A percentile compares a stretch with the other conserved stretches of the same genome.
Evolutionary conservation across 1,140 invertebrate species (phyloP).

Genomic region (Pogonus chalceus): DNA sequence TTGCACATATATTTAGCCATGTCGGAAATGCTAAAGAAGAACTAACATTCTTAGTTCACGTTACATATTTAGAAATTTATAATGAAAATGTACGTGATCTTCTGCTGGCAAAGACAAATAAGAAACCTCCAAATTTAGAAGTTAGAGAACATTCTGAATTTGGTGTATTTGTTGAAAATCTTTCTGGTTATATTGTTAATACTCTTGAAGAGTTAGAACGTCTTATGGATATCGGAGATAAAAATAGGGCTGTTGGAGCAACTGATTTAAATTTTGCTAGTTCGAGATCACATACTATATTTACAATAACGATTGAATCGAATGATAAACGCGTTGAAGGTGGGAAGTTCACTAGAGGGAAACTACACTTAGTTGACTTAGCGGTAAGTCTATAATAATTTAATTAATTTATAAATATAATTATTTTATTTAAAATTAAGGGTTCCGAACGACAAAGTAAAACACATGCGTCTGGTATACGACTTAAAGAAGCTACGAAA

Average conservation of each 20-base stretch:
- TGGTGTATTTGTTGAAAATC: constrained; percentile 85
- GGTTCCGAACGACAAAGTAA: constrained; percentile 84
- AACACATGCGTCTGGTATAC: constrained; percentile 79
- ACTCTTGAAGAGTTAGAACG: constrained; percentile 64
- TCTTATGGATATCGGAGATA: constrained; percentile 76
- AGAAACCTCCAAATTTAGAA: constrained; percentile 56
- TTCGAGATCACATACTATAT: constrained; percentile 96
- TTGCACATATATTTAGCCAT: constrained; percentile 90
- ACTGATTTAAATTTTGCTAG: constrained; percentile 91
- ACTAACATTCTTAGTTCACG: constrained; percentile 73
- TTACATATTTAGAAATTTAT: constrained; percentile 92
- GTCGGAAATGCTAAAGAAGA: constrained; percentile 56
- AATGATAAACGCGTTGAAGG: constrained; percentile 68
- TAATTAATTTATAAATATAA: neutral
- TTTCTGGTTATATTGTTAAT: constrained; percentile 38
- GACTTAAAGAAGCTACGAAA: constrained; percentile 89
- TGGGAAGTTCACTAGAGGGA: constrained; percentile 59
- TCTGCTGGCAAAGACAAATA: constrained; percentile 55
- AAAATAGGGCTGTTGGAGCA: constrained; percentile 55
- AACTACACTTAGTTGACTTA: constrained; percentile 64
- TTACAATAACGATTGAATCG: constrained; percentile 95
- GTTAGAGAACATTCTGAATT: constrained; percentile 68
- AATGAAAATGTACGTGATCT: constrained; percentile 92
- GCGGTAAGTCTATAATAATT: constrained; percentile 37
- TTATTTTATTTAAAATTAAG: neutral